phyloP scores from a whole-genome alignment of 2,888 invertebrate genomes.

The Clepsis dumicolana region DNA sequence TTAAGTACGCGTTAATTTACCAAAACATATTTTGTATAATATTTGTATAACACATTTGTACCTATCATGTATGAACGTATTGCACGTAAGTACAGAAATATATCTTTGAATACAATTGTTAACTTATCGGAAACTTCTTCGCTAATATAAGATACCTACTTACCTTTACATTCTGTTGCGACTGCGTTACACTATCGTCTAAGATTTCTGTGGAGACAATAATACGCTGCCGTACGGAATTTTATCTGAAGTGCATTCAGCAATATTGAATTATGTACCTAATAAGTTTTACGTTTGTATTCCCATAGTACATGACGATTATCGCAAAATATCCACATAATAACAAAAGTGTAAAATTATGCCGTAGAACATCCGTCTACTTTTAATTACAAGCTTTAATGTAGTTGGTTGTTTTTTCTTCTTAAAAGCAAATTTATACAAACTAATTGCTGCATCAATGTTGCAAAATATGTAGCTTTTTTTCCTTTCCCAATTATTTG shows the following conservation, averaged over 20 bases:
- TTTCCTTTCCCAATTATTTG: not conserved
- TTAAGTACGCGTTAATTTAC: too few relatives aligned
- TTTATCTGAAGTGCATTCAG: not conserved
- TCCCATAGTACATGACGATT: not conserved
- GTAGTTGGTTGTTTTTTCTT: not conserved
- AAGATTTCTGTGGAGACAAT: not conserved
- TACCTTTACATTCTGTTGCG: not conserved
- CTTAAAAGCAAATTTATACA: not conserved
- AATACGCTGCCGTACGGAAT: conserved; percentile 13
- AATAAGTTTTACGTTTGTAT: not conserved
- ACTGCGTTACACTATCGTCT: conserved; percentile 25
- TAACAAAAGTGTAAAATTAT: not conserved
- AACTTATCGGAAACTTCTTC: not conserved
- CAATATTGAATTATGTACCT: not conserved
- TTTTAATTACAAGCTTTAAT: not conserved
- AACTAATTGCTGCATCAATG: conserved; percentile 15
- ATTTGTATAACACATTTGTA: too few relatives aligned
- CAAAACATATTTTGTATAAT: too few relatives aligned
- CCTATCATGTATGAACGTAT: too few relatives aligned
- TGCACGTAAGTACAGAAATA: too few relatives aligned
- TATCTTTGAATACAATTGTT: too few relatives aligned
- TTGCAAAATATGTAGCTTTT: conserved; percentile 5
- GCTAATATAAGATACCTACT: not conserved
- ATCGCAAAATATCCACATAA: not conserved
- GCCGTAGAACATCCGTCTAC: not conserved